Evolutionary conservation across 2,888 invertebrate genomes (phyloP).

Genomic region (Pantelozetes paolii): DNA sequence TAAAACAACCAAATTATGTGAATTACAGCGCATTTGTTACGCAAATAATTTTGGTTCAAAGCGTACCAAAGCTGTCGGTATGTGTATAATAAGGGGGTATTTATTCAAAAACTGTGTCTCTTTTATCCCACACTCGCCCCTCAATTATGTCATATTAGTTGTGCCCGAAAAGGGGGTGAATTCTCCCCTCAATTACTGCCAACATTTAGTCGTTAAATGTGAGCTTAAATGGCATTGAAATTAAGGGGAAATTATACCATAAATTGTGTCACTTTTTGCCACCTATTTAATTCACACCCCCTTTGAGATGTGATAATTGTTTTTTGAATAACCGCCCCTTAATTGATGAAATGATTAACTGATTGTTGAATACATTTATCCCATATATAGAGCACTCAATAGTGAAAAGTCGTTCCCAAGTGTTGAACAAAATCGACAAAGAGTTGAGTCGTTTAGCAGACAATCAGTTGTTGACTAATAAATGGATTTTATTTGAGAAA

Average conservation of each 20-base stretch:
- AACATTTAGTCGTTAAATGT: background rate
- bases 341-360: background rate
- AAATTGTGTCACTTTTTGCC: background rate
- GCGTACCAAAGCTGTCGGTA: constrained; percentile 65
- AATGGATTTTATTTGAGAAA: constrained; percentile 54
- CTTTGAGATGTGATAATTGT: too few relatives aligned
- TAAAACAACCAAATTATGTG: constrained; percentile 79
- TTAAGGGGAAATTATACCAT: too few relatives aligned
- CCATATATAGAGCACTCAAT: constrained; percentile 41
- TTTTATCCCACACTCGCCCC: too few relatives aligned
- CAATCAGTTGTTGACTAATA: constrained; percentile 58
- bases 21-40: constrained; percentile 86
- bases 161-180: too few relatives aligned
- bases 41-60: constrained; percentile 66
- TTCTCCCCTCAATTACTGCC: background rate
- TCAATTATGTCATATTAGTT: background rate
- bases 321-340: too few relatives aligned
- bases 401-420: constrained; percentile 55
- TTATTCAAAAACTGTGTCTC: too few relatives aligned
- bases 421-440: constrained; percentile 65
- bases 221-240: background rate
- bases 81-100: constrained; percentile 36
- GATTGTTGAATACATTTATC: background rate
- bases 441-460: constrained; percentile 55
- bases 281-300: too few relatives aligned